These are phyloP conservation scores for Caenorhabditis inopinata DNA, from an alignment of 1,140 invertebrate genomes.

Conservation along the genomic window DNA sequence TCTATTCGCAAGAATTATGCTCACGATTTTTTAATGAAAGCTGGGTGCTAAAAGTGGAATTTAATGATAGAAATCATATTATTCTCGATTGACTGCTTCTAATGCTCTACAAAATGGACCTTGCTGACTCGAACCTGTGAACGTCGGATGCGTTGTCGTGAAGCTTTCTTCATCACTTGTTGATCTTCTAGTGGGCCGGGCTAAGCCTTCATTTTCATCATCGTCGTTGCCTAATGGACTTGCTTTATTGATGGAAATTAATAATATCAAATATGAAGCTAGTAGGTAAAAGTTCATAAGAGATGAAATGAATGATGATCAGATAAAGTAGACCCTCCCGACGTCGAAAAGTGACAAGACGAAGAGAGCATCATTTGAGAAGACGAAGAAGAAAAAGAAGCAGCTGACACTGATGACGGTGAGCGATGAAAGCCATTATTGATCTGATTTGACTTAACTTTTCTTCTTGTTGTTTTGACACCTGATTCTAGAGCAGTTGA, in stretches of 20 bases:
- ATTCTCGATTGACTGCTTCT: neutral
- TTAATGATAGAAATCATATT: too few relatives aligned
- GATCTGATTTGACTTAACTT: constrained; percentile 3
- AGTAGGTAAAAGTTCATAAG: constrained; percentile 19
- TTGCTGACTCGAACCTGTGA: constrained; percentile 15
- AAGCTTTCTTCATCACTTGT: neutral
- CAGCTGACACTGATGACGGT: neutral
- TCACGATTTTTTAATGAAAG: neutral
- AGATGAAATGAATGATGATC: constrained; percentile 4
- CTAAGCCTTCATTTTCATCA: neutral
- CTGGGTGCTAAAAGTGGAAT: neutral
- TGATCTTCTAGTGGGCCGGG: neutral
- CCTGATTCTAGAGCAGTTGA: neutral
- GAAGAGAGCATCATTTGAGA: neutral
- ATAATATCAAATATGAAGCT: neutral
- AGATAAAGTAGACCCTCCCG: neutral
- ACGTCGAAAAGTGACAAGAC: neutral
- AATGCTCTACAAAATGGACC: neutral
- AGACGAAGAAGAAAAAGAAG: neutral
- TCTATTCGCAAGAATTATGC: too few relatives aligned
- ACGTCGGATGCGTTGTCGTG: neutral
- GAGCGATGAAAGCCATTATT: constrained; percentile 8
- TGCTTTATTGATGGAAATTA: neutral
- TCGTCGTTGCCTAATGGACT: neutral
- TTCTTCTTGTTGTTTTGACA: neutral